Base-by-base conservation (phyloP, 2,113 vertebrate genomes). In the Hippolais icterina region DNA sequence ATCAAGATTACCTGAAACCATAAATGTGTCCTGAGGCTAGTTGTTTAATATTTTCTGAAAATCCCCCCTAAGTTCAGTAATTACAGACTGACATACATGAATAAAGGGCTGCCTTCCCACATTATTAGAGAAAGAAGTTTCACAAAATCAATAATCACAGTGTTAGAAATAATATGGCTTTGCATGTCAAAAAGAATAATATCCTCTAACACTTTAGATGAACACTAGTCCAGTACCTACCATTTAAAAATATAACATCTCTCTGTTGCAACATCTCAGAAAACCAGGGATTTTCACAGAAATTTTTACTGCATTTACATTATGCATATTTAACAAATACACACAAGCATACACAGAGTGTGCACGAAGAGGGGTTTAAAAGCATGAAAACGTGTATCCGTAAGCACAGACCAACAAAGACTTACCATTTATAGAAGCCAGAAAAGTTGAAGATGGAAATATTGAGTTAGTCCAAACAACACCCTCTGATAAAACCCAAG, bases 401-500 rank as follows among this genome's bases (percentile, higher is more conserved):
- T 84, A 79, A 89, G 72, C 61, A 79, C 52, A 90, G 89, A 75
- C 13, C 64, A 89, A 77, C 54, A 69, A 78, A 89, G 54, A 52
- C 35, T 76, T 57, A 57, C 39, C 66, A 10, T 82, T 94, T 94
- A 93, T 29, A 94, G 57, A 90, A 91, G 65, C n/a, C 83, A 93
- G 72, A 84, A 87, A 87, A 92, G 53, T 50, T 89, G 69, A 89
- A 87, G 89, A 91, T 89, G 61, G 81, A 93, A 95, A 91, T 84
- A 95, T 0, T 72, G 83, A 94, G 77, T 68, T 89, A 89, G 91
- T 79, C 84, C 89, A 97, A 96, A 95, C 88, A 97, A 46, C 77
- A 89, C 16, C 33, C 44, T 53, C 80, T 91, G 93, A 97, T 97
- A 95, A 96, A 93, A 68, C 37, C 87, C 94, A 97, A 96, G 95